Evolutionary conservation across 2,113 vertebrate genomes (phyloP).

Genomic region (Gnathonemus echidnorhynchus): DNA sequence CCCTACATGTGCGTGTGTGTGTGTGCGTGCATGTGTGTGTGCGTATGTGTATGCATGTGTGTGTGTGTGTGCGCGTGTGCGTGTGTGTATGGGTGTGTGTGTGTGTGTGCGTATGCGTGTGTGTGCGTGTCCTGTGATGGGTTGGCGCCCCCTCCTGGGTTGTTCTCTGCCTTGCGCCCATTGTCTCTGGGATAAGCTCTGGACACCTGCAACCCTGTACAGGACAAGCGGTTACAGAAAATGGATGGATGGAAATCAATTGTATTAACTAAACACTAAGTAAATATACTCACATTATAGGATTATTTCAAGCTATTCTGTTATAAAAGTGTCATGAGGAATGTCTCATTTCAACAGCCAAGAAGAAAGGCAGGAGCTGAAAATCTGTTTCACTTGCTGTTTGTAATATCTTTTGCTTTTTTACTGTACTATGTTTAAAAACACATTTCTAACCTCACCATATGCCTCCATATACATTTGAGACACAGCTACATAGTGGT

Average conservation of each 20-base stretch:
- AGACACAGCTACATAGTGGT: neutral
- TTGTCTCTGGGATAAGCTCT: too few species aligned
- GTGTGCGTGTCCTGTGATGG: too few species aligned
- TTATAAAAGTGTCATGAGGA: neutral
- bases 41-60: too few species aligned
- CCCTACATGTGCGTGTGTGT: too few species aligned
- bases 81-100: too few species aligned
- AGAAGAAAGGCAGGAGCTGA: neutral
- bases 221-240: neutral
- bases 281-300: neutral
- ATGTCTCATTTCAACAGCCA: neutral
- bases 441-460: neutral
- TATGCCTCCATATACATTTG: neutral
- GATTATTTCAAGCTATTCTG: neutral
- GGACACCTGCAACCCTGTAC: neutral
- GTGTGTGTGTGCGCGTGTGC: too few species aligned
- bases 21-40: too few species aligned
- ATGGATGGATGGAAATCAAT: neutral
- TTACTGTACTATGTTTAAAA: neutral
- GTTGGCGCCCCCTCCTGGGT: too few species aligned
- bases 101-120: too few species aligned
- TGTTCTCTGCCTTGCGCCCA: too few species aligned
- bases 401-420: neutral
- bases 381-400: neutral
- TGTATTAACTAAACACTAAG: neutral